Percentiles rank a stretch among this genome's conserved stretches.
Evolutionary conservation across 2,797 vertebrate species (phyloP).

Genomic region (Passerculus sandwichensis): DNA sequence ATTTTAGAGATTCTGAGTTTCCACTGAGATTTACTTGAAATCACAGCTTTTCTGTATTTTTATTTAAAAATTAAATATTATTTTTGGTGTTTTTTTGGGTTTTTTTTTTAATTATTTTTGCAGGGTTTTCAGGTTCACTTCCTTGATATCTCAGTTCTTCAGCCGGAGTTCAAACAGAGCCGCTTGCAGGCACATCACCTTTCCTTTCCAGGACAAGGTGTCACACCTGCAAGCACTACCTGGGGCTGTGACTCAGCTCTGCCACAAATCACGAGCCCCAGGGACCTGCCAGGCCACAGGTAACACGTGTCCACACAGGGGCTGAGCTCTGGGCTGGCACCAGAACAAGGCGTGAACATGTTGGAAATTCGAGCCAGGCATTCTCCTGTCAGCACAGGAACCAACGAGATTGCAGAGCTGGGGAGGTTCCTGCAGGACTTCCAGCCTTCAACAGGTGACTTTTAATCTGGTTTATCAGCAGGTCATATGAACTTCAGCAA

Average conservation of each 20-base stretch:
- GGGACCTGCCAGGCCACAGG: background rate
- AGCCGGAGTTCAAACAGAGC: background rate
- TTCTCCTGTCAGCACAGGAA: background rate
- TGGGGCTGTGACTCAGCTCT: background rate
- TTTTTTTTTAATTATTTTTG: too few species aligned
- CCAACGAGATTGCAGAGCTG: background rate
- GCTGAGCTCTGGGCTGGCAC: background rate
- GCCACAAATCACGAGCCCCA: background rate
- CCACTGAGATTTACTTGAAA: background rate
- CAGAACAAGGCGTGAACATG: fast-evolving
- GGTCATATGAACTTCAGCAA: background rate
- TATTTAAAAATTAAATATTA: too few species aligned
- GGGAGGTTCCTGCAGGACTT: background rate
- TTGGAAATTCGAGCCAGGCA: background rate
- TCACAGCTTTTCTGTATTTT: background rate
- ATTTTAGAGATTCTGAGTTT: background rate
- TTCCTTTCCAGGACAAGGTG: background rate
- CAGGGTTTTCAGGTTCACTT: background rate
- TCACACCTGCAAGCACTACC: background rate
- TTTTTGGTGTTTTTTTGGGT: background rate
- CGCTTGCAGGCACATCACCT: fast-evolving
- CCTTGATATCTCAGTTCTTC: background rate
- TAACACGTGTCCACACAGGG: background rate
- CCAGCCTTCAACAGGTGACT: background rate
- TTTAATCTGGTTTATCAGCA: slow-evolving; percentile 2